These are phyloP conservation scores for Hucho hucho DNA, from an alignment of 2,113 vertebrate species.

Conservation along the genomic window DNA sequence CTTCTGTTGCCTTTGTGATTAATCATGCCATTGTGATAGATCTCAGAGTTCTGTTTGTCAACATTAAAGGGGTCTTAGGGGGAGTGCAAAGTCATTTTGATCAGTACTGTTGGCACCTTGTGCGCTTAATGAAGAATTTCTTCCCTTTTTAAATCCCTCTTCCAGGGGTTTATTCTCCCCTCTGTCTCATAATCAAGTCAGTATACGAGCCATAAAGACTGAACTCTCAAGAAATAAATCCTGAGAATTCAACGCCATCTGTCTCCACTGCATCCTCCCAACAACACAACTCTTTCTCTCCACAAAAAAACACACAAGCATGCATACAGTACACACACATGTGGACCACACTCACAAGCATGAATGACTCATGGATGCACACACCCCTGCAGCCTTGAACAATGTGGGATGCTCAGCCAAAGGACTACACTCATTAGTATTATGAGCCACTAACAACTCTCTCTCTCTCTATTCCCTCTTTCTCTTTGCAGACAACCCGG, in stretches of 20 bases:
- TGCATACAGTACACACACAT: not conserved
- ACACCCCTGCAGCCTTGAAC: not conserved
- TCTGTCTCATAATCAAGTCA: conserved; percentile 70
- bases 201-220: conserved; percentile 70
- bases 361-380: not conserved
- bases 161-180: conserved; percentile 62
- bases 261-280: conserved; percentile 44
- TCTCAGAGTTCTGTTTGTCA: conserved; percentile 13
- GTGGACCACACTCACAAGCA: not conserved
- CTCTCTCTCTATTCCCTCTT: not conserved
- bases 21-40: not conserved
- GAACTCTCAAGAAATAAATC: conserved; percentile 67
- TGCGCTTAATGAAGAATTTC: conserved; percentile 60
- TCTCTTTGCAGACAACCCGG: not conserved
- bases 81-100: conserved; percentile 27
- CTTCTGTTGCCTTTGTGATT: no score
- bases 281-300: conserved; percentile 23
- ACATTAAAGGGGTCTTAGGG: conserved; percentile 28
- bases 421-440: conserved; percentile 1
- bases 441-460: not conserved
- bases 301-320: not conserved
- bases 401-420: not conserved
- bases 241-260: conserved; percentile 65
- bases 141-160: conserved; percentile 61
- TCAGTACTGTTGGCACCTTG: conserved; percentile 33